These are phyloP conservation scores for Poeciliopsis infans DNA, from an alignment of 2,797 vertebrate species.

Conservation along the genomic window DNA sequence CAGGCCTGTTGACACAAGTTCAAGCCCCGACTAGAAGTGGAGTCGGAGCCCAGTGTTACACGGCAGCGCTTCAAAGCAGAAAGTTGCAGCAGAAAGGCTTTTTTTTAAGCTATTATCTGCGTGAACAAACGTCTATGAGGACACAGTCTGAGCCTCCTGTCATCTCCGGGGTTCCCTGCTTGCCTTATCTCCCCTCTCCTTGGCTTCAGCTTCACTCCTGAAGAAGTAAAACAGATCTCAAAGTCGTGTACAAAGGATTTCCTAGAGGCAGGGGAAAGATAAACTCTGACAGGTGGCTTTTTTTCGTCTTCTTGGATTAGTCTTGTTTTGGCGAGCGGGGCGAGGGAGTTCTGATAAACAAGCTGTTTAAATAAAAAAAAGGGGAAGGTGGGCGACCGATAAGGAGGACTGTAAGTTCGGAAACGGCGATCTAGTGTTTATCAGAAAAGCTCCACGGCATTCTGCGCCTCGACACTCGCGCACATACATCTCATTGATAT, in stretches of 20 bases:
- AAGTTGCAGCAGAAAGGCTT: slow-evolving; percentile 36
- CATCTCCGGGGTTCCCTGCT: slow-evolving; percentile 51
- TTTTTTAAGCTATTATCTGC: slow-evolving; percentile 57
- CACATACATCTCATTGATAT: slow-evolving; percentile 34
- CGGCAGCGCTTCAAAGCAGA: slow-evolving; percentile 55
- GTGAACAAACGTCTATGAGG: slow-evolving; percentile 66
- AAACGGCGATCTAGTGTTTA: slow-evolving; percentile 70
- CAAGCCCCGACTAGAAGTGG: slow-evolving; percentile 19
- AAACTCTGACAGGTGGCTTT: slow-evolving; percentile 72
- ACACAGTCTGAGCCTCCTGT: slow-evolving; percentile 61
- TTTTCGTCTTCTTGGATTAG: slow-evolving; percentile 62
- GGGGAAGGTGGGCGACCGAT: slow-evolving; percentile 57
- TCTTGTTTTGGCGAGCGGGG: slow-evolving; percentile 63
- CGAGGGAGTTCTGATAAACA: slow-evolving; percentile 73
- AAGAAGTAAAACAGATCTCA: slow-evolving; percentile 76
- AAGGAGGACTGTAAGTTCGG: slow-evolving; percentile 71
- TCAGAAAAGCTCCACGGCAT: slow-evolving; percentile 67
- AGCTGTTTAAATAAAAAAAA: slow-evolving; percentile 75
- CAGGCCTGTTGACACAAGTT: slow-evolving; percentile 41
- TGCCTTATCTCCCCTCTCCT: slow-evolving; percentile 63
- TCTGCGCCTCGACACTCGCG: slow-evolving; percentile 54
- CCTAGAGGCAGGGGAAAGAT: slow-evolving; percentile 65
- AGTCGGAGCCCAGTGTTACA: slow-evolving; percentile 42
- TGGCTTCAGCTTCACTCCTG: slow-evolving; percentile 66
- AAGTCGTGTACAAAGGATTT: slow-evolving; percentile 74